phyloP scores from a whole-genome alignment of 2,888 invertebrate species.

The Papilio protenor region DNA sequence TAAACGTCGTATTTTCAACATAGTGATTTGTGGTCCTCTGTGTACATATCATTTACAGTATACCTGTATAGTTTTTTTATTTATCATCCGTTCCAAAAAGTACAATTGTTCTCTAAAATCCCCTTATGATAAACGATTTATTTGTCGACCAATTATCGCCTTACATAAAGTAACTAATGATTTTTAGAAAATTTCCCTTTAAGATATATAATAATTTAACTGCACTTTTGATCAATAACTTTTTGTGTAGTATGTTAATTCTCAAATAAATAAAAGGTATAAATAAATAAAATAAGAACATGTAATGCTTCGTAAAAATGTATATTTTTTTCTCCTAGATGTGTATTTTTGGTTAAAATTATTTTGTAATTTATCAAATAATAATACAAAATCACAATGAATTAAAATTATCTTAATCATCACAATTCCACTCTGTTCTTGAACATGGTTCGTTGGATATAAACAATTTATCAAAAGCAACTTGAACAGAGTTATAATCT shows the following conservation, averaged over 20 bases:
- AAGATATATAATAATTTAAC: neutral
- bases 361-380: slow-evolving; percentile 1
- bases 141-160: no score
- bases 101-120: no score
- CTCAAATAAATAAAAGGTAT: neutral
- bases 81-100: no score
- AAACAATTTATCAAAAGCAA: neutral
- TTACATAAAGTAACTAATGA: no score
- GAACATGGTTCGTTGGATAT: neutral
- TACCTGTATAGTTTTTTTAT: no score
- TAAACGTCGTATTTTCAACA: no score
- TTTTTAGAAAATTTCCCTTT: no score
- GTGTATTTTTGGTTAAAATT: neutral
- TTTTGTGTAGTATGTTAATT: neutral
- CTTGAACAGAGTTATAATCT: neutral
- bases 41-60: no score
- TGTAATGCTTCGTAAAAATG: neutral
- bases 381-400: neutral
- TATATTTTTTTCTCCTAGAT: slow-evolving; percentile 6
- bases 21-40: no score
- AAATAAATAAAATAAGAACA: neutral
- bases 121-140: no score
- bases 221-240: neutral
- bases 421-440: neutral
- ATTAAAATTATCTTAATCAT: neutral